Evolutionary conservation across 2,797 vertebrate species (phyloP), one percentile per base, ranked within the genome.

Genomic region (Typhlichthys eigenmanni): DNA sequence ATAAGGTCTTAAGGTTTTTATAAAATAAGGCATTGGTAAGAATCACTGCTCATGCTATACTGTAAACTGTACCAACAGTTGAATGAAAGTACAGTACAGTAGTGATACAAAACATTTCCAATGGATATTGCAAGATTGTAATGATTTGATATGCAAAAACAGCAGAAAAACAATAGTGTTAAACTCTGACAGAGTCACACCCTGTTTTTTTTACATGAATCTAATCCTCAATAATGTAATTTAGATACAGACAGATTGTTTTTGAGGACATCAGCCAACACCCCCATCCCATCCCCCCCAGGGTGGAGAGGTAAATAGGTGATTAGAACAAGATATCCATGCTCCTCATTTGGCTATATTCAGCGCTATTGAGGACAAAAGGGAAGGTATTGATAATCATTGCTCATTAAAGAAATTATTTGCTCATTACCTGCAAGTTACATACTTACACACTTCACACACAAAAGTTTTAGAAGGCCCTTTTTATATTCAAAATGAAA

Each of bases 321-420:
- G 79, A 74, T 78, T 48, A 73, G 69, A 80, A 61, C 86, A 87
- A 89, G 85, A 87, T 79, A 51, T 83, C 64, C 68, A 67, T 77
- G 73, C 59, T 69, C 74, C n/a, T 58, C 55, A 64, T 72, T 62
- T 73, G 74, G 66, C 74, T 80, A 14, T 66, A 55, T 53, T 80
- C 45, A 45, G 19, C 13, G 46, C 43, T 8, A 65, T 71, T 63
- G 63, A 69, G 48, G 34, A 58, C 69, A 57, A 32, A 69, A 55
- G 49, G 52, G 60, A 34, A 1, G 59, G 62, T 73, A 78, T 62
- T 74, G 32, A 45, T 69, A 59, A 29, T 62, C 49, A 55, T 13
- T 47, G 58, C 53, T 38, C 56, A 14, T 2, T 43, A 43, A 24
- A 38, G 47, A 80, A 71, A 55, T 13, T 0, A 45, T 54, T 45